Percentiles rank a stretch among this genome's conserved stretches.
Conservation (phyloP, 2,113 vertebrate genomes). For the Entelurus aequoreus region DNA sequence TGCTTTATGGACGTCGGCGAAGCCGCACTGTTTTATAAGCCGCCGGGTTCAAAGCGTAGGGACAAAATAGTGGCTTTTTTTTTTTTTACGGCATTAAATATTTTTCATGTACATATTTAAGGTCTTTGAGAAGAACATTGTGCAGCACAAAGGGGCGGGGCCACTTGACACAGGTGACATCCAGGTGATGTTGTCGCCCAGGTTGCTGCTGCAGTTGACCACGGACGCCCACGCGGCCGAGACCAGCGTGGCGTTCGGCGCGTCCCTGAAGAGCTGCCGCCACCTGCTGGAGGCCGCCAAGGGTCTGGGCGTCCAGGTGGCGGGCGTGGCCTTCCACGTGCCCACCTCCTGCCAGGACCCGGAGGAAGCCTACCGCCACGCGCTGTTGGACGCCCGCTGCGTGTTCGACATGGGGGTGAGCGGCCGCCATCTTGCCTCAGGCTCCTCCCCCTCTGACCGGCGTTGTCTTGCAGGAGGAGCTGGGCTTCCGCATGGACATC, state of each 20-base stretch:
- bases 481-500: slow-evolving; percentile 91
- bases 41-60: no score
- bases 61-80: no score
- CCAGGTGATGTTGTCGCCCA: slow-evolving; percentile 28
- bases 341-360: slow-evolving; percentile 85
- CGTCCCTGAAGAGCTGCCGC: slow-evolving; percentile 90
- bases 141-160: no score
- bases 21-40: no score
- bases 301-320: slow-evolving; percentile 84
- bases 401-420: slow-evolving; percentile 99
- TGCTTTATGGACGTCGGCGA: no score
- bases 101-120: no score
- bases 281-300: slow-evolving; percentile 93
- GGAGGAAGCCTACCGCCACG: slow-evolving; percentile 85
- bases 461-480: slow-evolving; percentile 76
- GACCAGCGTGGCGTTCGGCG: slow-evolving; percentile 90
- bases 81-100: no score
- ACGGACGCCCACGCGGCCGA: slow-evolving; percentile 88
- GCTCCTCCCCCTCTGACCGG: neutral
- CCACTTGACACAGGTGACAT: neutral
- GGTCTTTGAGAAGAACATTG: no score
- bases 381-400: slow-evolving; percentile 91
- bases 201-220: slow-evolving; percentile 94
- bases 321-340: slow-evolving; percentile 92
- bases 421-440: neutral